Evolutionary conservation across 2,888 invertebrate genomes (phyloP).

Genomic region (Ennomos erosarius): DNA sequence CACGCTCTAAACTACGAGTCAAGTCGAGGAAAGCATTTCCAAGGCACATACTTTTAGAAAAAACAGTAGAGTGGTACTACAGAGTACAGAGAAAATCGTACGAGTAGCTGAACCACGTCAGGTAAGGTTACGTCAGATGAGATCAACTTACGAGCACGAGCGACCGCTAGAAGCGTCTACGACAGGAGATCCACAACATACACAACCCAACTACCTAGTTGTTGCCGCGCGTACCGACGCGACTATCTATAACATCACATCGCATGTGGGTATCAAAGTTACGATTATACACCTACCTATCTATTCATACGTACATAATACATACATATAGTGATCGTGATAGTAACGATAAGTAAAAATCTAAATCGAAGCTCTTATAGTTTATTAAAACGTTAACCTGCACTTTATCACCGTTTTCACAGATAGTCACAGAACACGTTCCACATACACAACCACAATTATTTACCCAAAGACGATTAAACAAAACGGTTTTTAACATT

Average conservation of each 20-base stretch:
- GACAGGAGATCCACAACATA: conserved; percentile 39
- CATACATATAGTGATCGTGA: conserved; percentile 43
- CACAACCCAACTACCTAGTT: conserved; percentile 16
- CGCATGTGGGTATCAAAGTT: conserved; percentile 23
- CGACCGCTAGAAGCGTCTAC: conserved; percentile 78
- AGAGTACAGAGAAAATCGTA: conserved; percentile 63
- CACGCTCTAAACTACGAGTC: conserved; percentile 81
- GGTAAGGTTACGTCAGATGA: conserved; percentile 64
- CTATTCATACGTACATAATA: conserved; percentile 39
- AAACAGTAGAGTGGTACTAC: conserved; percentile 74
- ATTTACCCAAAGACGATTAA: conserved; percentile 42
- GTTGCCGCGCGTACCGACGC: conserved; percentile 13
- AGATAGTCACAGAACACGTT: conserved; percentile 56
- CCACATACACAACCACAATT: conserved; percentile 56
- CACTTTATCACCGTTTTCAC: conserved; percentile 69
- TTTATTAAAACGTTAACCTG: conserved; percentile 67
- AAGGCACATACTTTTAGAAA: conserved; percentile 86
- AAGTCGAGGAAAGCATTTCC: conserved; percentile 82
- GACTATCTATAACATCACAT: conserved; percentile 22
- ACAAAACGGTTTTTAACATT: conserved; percentile 45
- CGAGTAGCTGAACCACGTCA: conserved; percentile 57
- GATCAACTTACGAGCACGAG: conserved; percentile 63
- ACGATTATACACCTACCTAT: conserved; percentile 40
- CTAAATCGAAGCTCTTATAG: conserved; percentile 74
- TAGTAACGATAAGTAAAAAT: conserved; percentile 62